These are phyloP conservation scores for Leucopternis melanops DNA, from an alignment of 2,113 vertebrate species.

Conservation along the genomic window DNA sequence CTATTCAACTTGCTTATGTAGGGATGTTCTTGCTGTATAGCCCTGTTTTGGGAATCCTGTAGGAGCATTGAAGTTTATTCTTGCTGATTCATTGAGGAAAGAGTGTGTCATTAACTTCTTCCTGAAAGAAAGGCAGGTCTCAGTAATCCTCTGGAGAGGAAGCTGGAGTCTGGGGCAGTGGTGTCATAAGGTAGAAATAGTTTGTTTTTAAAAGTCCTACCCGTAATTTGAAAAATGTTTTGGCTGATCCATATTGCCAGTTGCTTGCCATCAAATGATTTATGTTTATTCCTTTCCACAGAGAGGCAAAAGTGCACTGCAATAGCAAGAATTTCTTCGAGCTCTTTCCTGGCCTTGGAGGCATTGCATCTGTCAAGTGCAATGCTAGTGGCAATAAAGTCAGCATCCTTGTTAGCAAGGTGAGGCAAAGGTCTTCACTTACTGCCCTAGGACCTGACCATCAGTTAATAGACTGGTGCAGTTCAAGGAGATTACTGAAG, in stretches of 20 bases:
- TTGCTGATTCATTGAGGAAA: background rate
- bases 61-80: background rate
- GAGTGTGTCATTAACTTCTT: background rate
- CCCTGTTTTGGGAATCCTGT: background rate
- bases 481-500: background rate
- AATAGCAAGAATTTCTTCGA: slow-evolving; percentile 80
- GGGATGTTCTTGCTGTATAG: background rate
- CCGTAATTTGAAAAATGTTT: background rate
- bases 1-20: background rate
- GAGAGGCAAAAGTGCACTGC: slow-evolving; percentile 91
- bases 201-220: background rate
- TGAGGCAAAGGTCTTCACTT: slow-evolving; percentile 39
- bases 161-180: background rate
- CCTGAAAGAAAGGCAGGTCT: background rate
- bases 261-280: background rate
- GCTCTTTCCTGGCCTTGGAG: slow-evolving; percentile 75
- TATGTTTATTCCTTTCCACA: slow-evolving; percentile 55
- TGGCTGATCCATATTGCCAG: background rate
- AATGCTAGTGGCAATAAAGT: slow-evolving; percentile 86
- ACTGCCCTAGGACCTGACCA: background rate
- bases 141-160: background rate
- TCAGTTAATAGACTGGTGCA: background rate
- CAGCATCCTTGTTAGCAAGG: slow-evolving; percentile 87
- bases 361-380: slow-evolving; percentile 83
- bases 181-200: background rate